Evolutionary conservation across 1,140 invertebrate genomes (phyloP).

Genomic region (Orchestia grillus): DNA sequence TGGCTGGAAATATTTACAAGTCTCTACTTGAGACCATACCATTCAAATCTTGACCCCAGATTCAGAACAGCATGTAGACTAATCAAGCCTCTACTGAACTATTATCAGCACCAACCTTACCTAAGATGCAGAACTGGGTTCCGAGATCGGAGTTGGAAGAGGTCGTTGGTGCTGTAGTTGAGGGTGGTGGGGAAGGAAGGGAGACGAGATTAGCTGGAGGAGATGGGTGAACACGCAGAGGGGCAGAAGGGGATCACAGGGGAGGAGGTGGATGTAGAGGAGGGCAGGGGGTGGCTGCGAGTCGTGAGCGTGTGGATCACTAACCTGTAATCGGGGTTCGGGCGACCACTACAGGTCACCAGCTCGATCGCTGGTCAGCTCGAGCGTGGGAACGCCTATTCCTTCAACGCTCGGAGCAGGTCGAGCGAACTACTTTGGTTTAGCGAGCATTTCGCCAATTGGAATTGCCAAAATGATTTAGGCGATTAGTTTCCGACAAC

Average conservation of each 20-base stretch:
- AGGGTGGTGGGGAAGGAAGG: too few species aligned
- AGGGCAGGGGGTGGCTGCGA: not conserved
- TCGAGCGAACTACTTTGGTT: not conserved
- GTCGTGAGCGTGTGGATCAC: constrained; percentile 53
- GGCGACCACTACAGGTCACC: constrained; percentile 53
- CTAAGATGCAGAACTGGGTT: not conserved
- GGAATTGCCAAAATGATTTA: not conserved
- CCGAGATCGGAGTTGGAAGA: not conserved
- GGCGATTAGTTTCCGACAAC: not conserved
- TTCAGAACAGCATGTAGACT: not conserved
- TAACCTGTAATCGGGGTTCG: constrained; percentile 47
- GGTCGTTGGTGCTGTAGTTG: not conserved
- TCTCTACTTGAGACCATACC: too few species aligned
- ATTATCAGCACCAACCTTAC: not conserved
- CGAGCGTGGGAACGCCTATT: constrained; percentile 35
- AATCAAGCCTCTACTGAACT: not conserved
- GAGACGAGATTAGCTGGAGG: not conserved
- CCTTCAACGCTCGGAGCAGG: not conserved
- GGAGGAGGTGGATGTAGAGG: not conserved
- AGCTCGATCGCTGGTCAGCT: constrained; percentile 25
- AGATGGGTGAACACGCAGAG: not conserved
- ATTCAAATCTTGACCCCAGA: too few species aligned
- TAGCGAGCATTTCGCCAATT: not conserved
- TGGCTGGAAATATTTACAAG: too few species aligned
- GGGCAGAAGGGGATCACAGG: not conserved